These are phyloP conservation scores for Drosophila fuyamai DNA, from an alignment of 1,140 invertebrate species.

Conservation along the genomic window DNA sequence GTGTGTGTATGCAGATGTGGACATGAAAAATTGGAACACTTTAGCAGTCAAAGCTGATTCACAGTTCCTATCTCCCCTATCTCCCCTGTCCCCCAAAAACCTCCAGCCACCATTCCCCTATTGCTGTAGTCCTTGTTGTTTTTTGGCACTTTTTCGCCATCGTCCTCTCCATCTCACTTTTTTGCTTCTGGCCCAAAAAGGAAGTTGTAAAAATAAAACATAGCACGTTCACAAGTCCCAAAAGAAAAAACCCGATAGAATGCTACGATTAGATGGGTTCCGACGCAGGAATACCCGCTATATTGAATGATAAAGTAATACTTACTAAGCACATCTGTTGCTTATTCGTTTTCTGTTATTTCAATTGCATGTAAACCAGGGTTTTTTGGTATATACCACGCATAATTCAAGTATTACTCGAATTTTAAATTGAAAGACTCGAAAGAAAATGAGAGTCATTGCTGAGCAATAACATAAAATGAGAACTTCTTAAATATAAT, in stretches of 20 bases:
- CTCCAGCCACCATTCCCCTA: slow-evolving; percentile 4
- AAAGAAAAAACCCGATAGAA: slow-evolving; percentile 10
- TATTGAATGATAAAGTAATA: not conserved
- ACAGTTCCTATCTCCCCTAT: slow-evolving; percentile 32
- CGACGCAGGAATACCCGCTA: slow-evolving; percentile 30
- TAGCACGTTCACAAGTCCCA: slow-evolving; percentile 72
- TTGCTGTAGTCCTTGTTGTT: slow-evolving; percentile 51
- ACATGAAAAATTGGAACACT: slow-evolving; percentile 81
- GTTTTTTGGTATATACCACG: too few relatives aligned
- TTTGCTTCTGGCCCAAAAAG: slow-evolving; percentile 34
- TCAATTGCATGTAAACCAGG: not conserved
- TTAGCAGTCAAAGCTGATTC: slow-evolving; percentile 69
- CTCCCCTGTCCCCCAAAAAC: too few relatives aligned
- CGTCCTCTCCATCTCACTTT: slow-evolving; percentile 28
- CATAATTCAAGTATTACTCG: not conserved
- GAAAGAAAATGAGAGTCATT: not conserved
- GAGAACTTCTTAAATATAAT: not conserved
- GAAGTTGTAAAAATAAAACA: slow-evolving; percentile 82
- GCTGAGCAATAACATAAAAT: not conserved
- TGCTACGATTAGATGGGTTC: not conserved
- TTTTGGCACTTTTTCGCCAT: slow-evolving; percentile 77
- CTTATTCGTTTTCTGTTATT: not conserved
- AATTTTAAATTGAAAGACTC: not conserved
- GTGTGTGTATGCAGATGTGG: slow-evolving; percentile 64
- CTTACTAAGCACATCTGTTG: not conserved